Base-by-base conservation (phyloP, 64 coral and sea anemone genomes). In the Dendronephthya gigantea region DNA sequence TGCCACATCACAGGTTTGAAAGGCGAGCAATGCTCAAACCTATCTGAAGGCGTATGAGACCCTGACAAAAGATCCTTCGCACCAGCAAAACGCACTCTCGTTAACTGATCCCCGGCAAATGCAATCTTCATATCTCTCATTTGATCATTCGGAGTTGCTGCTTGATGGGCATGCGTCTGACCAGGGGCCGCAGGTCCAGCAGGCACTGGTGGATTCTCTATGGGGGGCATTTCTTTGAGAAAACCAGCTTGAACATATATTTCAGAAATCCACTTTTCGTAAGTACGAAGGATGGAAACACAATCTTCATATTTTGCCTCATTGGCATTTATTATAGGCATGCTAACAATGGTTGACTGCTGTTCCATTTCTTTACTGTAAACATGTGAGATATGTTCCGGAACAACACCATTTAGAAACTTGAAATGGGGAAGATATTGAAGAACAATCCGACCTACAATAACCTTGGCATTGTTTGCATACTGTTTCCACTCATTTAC, bases 1-100 rank as follows among this genome's bases (percentile, higher is more conserved):
- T 93, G 92, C 88, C 92, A 93, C 88, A 93, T 93, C 4, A 87
- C 88, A 43, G 92, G 85, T 27, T 93, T 93, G 47, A 93, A 93
- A 5, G 88, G 92, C 0, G 85, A 90, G 47, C 92, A 93, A 39
- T 94, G 89, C n/a, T 94, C 89, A 48, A 94, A 94, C 9, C 88
- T 82, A 37, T 94, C 92, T 33, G 92, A 90, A 17, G 86, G 82
- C 28, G 92, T 94, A 45, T 94, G 92, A 35, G 86, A 86, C 16
- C 88, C 88, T 40, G 91, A 47, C 3, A 92, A 47, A 7, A 93
- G 49, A 45, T 93, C 91, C 72, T 93, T 93, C 17, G 91, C 91
- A 35, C 88, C 92, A 49, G 82, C 92, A 85, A 88, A 93, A 15
- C 83, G 69, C 14, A 92, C 91, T 33, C 92, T 1, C 5, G 88